Evolutionary conservation across 2,113 vertebrate genomes (phyloP), one percentile per base, ranked within the genome.

Genomic region (Phalacrocorax aristotelis): DNA sequence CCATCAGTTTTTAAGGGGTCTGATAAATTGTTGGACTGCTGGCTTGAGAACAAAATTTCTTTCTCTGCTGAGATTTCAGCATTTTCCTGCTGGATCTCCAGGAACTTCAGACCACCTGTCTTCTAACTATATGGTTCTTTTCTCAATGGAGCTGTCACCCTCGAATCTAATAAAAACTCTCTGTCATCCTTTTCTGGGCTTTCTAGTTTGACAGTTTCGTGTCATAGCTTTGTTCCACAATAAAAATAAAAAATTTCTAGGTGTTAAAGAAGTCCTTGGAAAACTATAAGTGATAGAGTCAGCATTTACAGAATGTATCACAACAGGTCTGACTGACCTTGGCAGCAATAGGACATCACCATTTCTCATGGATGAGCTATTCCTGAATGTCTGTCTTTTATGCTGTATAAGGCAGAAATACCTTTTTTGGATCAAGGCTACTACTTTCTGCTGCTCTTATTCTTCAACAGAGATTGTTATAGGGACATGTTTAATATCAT

Each of bases 231-330:
- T 96, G 86, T 95, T 97, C 65, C 72, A 94, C 83, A 89, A 95
- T 79, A 92, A 90, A 95, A 97, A 84, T 88, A 94, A 96, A 92
- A 95, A 92, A 91, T 68, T 69, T 78, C 29, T 66, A n/a, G 21
- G 42, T 90, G 76, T 94, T 97, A 88, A 89, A 84, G 79, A 78
- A 95, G 89, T 89, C 95, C 96, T 96, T 95, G 89, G 89, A 82
- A 97, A 95, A 84, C 61, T 87, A 1, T 88, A 92, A 96, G n/a
- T 69, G 86, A 79, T 82, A 55, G 88, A 95, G 86, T 95, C 91
- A 87, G 91, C 80, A 72, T 95, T 95, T 96, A 78, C 80, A 76
- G 78, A 94, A 76, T 55, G 18, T 84, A 75, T 25, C 84, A 80
- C 92, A 93, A 91, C 68, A 88, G 78, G 71, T 97, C 84, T 94